These are phyloP conservation scores for Mechanitis messenoides DNA, from an alignment of 2,888 invertebrate species.

Conservation along the genomic window DNA sequence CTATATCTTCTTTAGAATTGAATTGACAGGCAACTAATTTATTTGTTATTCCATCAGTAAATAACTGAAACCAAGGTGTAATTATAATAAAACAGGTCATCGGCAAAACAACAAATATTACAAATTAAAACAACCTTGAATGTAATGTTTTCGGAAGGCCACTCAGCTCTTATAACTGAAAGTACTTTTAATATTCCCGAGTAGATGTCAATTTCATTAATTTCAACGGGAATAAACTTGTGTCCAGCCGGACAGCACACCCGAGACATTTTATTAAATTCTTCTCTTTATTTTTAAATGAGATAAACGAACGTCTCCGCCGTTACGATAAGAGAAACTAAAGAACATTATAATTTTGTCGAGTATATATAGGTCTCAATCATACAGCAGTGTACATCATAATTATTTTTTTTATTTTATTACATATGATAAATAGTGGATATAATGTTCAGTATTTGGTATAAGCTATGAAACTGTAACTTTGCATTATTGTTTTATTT, in stretches of 20 bases:
- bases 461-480: no score
- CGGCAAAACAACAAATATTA: no score
- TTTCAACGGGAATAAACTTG: constrained; percentile 75
- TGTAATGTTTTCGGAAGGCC: constrained; percentile 79
- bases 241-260: constrained; percentile 52
- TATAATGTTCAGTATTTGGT: no score
- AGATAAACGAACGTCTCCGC: background rate
- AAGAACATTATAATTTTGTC: constrained; percentile 2
- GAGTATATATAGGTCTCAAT: background rate
- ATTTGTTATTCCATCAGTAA: constrained; percentile 96
- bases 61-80: constrained; percentile 77
- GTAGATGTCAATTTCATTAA: constrained; percentile 81
- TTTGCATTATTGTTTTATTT: no score
- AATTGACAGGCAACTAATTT: constrained; percentile 88
- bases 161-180: constrained; percentile 81
- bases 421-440: background rate
- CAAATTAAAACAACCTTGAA: constrained; percentile 78
- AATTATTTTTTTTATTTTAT: background rate
- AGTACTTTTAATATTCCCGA: constrained; percentile 82
- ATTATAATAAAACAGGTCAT: no score
- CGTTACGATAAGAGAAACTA: constrained; percentile 3
- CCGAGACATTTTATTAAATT: constrained; percentile 44
- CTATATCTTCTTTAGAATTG: constrained; percentile 62
- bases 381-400: background rate
- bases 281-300: background rate